Conservation (phyloP, 2,113 vertebrate species). For the Neodon shergylaensis region DNA sequence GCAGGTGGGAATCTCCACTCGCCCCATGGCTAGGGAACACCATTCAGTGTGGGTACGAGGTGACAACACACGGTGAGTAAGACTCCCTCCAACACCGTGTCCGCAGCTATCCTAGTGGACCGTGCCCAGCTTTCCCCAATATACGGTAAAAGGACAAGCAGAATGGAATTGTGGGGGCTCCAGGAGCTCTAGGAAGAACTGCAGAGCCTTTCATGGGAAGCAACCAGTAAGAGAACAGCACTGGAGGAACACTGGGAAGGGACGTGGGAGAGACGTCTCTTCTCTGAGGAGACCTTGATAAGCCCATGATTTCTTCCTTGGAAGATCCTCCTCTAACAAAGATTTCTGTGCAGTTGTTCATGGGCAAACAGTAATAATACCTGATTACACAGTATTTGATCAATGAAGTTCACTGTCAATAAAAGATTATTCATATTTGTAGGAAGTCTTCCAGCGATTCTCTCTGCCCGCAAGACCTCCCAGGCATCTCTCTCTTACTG, state of each 20-base stretch:
- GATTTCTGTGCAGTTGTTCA: constrained; percentile 17
- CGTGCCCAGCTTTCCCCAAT: background rate
- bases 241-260: background rate
- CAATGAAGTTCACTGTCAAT: background rate
- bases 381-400: constrained; percentile 37
- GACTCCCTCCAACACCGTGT: background rate
- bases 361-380: constrained; percentile 23
- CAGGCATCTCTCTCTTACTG: background rate
- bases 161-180: background rate
- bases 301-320: background rate
- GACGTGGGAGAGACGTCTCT: fast-evolving
- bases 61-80: background rate
- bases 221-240: background rate
- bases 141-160: background rate
- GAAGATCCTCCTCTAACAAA: background rate
- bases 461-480: background rate
- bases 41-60: background rate
- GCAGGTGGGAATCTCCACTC: background rate
- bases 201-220: background rate
- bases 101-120: background rate
- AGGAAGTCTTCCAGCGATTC: background rate
- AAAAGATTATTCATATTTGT: constrained; percentile 3
- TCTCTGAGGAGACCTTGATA: background rate
- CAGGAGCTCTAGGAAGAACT: background rate
- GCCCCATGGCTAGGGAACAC: background rate